Evolutionary conservation across 1,140 invertebrate species (phyloP), one percentile per base, ranked within the genome.

Genomic region (Tetramorium parvispinum): DNA sequence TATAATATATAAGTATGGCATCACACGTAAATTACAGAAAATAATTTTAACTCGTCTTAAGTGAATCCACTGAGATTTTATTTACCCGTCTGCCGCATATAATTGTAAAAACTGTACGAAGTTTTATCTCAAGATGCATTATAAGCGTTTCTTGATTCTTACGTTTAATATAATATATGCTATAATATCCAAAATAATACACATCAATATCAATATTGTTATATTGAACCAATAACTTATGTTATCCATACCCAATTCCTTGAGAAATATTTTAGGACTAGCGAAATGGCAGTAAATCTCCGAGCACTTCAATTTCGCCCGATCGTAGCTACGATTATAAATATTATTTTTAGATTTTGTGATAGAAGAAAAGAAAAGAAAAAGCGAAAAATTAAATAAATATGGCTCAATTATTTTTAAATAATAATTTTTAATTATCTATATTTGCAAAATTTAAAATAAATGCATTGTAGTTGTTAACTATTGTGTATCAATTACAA

Each of bases 211-310:
- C 13, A 98, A 93, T 53, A 97, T 95, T 75, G 96, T 87, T 77
- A 97, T 95, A 73, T 96, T 96, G 11, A 96, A 93, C 94, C 95
- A 96, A 91, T 97, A 98, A 78, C 96, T 95, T 7, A 97, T 97
- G 51, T 97, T 90, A n/a, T 96, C 94, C 96, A 99, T 98, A 83
- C 97, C 97, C 89, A 98, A 95, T 78, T 97, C 96, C 65, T 96
- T 95, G 10, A 99, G 93, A 85, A 98, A 96, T 78, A 96, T 96
- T 68, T 96, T 94, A 0, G 98, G 98, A 79, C 96, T 96, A 24
- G 96, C 95, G 92, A 96, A 97, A 90, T 97, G 97, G 86, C 97
- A 98, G 91, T 97, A 98, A 2, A 96, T 92, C 32, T 94, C 91
- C 0, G 95, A 95, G 89, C 97, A 98, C 0, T 95, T 92, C 53